These are phyloP conservation scores for Littorina saxatilis DNA, from an alignment of 1,140 invertebrate genomes.

Conservation along the genomic window DNA sequence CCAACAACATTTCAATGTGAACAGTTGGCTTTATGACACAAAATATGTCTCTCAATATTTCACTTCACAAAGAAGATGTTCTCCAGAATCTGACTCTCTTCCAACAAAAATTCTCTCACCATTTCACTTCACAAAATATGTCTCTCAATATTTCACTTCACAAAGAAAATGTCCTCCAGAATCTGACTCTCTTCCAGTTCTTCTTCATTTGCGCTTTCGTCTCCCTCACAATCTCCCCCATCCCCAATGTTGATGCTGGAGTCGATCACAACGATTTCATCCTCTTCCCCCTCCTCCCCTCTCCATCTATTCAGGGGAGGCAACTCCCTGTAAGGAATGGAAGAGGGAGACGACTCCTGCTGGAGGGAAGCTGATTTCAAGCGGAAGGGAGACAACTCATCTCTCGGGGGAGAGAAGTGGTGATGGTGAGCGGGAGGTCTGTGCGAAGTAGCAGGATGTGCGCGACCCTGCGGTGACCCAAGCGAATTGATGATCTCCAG, in stretches of 20 bases:
- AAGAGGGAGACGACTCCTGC: not conserved
- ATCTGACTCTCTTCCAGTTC: conserved; percentile 50
- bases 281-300: not conserved
- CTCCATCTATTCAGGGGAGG: not conserved
- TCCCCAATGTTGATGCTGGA: conserved; percentile 19
- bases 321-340: not conserved
- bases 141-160: conserved; percentile 41
- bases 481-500: conserved; percentile 51
- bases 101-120: too few relatives aligned
- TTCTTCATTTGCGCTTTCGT: conserved; percentile 4
- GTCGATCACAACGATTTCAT: not conserved
- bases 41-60: too few relatives aligned
- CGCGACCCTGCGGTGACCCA: not conserved
- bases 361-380: too few relatives aligned
- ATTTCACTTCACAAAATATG: too few relatives aligned
- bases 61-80: too few relatives aligned
- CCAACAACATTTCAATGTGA: too few relatives aligned
- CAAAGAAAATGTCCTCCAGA: conserved; percentile 54
- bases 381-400: too few relatives aligned
- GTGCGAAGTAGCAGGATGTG: not conserved
- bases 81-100: too few relatives aligned
- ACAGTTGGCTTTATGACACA: too few relatives aligned
- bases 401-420: not conserved
- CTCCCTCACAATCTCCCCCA: not conserved
- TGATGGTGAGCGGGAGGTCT: not conserved